Percentiles rank a stretch among this genome's conserved stretches.
These are phyloP conservation scores for Lordiphosa fenestrarum DNA, from an alignment of 2,888 invertebrate genomes.

Conservation along the genomic window DNA sequence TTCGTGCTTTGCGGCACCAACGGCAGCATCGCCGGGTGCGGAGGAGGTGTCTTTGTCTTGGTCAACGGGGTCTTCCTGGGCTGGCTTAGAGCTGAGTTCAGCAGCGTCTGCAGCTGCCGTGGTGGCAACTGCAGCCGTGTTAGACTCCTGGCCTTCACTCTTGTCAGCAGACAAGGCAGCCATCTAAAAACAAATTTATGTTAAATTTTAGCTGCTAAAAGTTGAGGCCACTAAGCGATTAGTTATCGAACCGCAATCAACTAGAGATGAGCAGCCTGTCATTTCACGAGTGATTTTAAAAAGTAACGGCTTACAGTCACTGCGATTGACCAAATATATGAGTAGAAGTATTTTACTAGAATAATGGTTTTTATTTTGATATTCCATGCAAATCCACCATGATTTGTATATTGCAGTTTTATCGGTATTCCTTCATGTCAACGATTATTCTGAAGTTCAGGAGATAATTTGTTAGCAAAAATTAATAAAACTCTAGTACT, in stretches of 20 bases:
- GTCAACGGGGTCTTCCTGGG: background rate
- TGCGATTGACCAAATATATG: no score
- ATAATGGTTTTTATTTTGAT: no score
- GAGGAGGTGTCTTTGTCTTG: background rate
- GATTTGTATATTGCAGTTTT: no score
- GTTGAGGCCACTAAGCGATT: background rate
- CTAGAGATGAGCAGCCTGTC: background rate
- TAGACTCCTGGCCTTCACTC: constrained; percentile 22
- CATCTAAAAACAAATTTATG: constrained; percentile 23
- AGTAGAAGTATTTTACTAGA: no score
- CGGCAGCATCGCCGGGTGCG: background rate
- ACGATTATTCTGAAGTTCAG: no score
- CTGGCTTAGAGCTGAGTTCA: background rate
- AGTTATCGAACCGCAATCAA: background rate
- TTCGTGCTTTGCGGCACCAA: constrained; percentile 17
- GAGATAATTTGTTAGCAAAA: no score
- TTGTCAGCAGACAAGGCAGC: constrained; percentile 30
- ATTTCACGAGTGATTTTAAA: no score
- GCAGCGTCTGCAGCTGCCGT: background rate
- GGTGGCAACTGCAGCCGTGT: background rate
- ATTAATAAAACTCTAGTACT: no score
- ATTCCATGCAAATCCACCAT: no score
- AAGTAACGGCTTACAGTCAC: no score
- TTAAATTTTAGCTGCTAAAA: background rate
- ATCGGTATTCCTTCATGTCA: no score